Percentiles rank a stretch among this genome's conserved stretches.
phyloP scores from a whole-genome alignment of 2,888 invertebrate genomes.

The Iselma pallidipennis region DNA sequence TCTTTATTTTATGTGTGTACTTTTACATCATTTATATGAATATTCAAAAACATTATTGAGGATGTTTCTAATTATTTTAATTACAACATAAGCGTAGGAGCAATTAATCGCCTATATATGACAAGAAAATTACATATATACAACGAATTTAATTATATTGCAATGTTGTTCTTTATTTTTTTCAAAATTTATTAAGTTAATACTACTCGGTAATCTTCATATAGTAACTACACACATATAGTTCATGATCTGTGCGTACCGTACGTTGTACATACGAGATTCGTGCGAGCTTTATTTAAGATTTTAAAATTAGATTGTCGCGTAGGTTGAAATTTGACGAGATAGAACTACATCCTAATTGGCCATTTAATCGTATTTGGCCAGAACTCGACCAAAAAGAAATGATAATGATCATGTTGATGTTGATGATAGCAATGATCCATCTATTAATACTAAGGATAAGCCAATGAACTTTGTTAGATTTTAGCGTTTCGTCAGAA shows the following conservation, averaged over 20 bases:
- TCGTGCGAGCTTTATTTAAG: not conserved
- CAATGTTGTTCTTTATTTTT: not conserved
- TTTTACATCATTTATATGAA: too few relatives aligned
- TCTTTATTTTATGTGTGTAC: too few relatives aligned
- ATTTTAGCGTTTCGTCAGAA: conserved; percentile 28
- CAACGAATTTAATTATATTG: too few relatives aligned
- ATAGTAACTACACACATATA: too few relatives aligned
- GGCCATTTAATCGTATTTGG: not conserved
- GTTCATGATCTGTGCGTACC: too few relatives aligned
- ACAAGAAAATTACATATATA: conserved; percentile 11
- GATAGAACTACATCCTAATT: not conserved
- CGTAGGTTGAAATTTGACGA: not conserved
- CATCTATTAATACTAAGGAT: conserved; percentile 31
- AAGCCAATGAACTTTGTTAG: conserved; percentile 36
- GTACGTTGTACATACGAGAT: too few relatives aligned
- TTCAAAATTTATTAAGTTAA: too few relatives aligned
- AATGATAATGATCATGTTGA: not conserved
- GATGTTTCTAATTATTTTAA: conserved; percentile 24
- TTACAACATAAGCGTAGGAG: conserved; percentile 5
- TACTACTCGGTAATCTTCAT: too few relatives aligned
- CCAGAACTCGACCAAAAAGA: not conserved
- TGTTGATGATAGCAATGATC: conserved; percentile 2
- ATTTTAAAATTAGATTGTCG: not conserved
- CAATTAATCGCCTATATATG: conserved; percentile 15
- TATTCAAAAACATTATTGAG: conserved; percentile 17